Evolutionary conservation across 1,140 invertebrate genomes (phyloP).

Genomic region (Nylanderia fulva): DNA sequence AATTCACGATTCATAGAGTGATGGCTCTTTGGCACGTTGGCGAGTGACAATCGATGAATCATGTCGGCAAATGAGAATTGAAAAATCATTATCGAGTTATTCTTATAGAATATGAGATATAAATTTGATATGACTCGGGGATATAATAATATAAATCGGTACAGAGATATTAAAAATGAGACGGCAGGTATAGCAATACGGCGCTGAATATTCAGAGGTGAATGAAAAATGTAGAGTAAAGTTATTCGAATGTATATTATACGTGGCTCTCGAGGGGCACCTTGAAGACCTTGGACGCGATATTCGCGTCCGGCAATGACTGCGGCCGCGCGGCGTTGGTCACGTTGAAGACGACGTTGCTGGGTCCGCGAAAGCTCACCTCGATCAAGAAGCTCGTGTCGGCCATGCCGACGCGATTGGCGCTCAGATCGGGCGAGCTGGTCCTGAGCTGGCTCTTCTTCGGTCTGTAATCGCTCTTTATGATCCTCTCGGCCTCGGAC

Average conservation of each 20-base stretch:
- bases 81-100: constrained; percentile 4
- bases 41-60: constrained; percentile 32
- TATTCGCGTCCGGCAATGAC: constrained; percentile 86
- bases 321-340: constrained; percentile 85
- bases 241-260: constrained; percentile 71
- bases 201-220: neutral
- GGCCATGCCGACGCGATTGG: constrained; percentile 82
- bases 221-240: constrained; percentile 7
- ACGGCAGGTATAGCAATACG: neutral
- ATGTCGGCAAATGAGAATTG: constrained; percentile 21
- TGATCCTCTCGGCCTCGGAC: constrained; percentile 85
- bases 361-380: constrained; percentile 86
- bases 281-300: constrained; percentile 86
- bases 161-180: neutral
- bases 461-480: constrained; percentile 84
- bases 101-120: constrained; percentile 5
- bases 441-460: constrained; percentile 86
- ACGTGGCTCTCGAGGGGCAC: constrained; percentile 88
- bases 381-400: constrained; percentile 86
- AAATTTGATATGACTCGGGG: constrained; percentile 59
- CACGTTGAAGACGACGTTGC: constrained; percentile 87
- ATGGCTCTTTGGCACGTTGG: constrained; percentile 59
- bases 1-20: constrained; percentile 8
- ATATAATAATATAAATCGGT: constrained; percentile 40
- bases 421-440: constrained; percentile 88